Percentiles rank a stretch among this genome's conserved stretches.
phyloP scores from a whole-genome alignment of 2,797 vertebrate genomes.

The Megaceryle alcyon region DNA sequence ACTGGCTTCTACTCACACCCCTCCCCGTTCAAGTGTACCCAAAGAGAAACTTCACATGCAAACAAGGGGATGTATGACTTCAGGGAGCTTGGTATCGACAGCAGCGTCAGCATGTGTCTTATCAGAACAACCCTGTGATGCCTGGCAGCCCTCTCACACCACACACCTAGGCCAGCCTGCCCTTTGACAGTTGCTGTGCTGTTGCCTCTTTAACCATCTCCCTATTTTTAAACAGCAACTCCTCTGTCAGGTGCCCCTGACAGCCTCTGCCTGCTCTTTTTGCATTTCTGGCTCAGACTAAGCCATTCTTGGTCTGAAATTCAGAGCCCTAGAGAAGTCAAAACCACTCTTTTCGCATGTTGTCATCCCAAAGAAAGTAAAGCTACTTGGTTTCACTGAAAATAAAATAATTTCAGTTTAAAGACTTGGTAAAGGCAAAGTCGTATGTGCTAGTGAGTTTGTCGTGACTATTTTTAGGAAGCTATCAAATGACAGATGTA shows the following conservation, averaged over 20 bases:
- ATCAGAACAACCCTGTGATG: background rate
- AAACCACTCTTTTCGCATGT: background rate
- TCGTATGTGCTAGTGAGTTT: background rate
- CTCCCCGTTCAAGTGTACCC: background rate
- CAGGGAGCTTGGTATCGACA: background rate
- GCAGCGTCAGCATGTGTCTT: background rate
- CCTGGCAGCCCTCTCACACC: background rate
- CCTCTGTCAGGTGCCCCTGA: constrained; percentile 2
- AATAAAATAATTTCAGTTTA: background rate
- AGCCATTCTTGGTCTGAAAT: background rate
- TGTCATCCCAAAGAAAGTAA: background rate
- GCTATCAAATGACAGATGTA: constrained; percentile 25
- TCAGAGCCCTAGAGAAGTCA: background rate
- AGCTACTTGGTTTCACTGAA: background rate
- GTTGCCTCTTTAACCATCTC: background rate
- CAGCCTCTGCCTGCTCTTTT: background rate
- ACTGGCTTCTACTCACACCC: background rate
- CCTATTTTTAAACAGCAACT: constrained; percentile 56
- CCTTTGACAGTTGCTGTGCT: background rate
- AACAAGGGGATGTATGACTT: background rate
- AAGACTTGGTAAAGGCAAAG: background rate
- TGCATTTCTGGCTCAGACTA: background rate
- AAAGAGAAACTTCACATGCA: background rate
- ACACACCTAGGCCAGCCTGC: background rate
- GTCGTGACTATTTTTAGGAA: constrained; percentile 52